Conservation (phyloP, 2,888 invertebrate species). For the Nebria salina region DNA sequence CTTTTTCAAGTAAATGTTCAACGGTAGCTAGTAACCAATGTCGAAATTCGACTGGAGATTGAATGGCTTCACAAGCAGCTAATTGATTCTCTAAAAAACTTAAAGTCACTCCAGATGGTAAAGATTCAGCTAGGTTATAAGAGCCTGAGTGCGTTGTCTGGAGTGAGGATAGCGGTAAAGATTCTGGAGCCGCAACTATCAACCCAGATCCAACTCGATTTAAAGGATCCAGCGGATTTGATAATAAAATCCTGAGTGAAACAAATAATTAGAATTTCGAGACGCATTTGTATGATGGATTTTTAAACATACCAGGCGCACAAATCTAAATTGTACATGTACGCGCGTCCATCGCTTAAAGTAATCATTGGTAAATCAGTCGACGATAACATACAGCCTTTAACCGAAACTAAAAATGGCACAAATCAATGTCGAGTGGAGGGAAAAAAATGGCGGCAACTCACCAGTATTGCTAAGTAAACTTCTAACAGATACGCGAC, state of each 20-base stretch:
- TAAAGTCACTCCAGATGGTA: slow-evolving; percentile 65
- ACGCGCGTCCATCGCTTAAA: slow-evolving; percentile 86
- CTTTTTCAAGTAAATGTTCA: slow-evolving; percentile 71
- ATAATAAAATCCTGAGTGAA: slow-evolving; percentile 64
- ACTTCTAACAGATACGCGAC: slow-evolving; percentile 70
- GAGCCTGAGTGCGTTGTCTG: slow-evolving; percentile 58
- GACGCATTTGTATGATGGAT: slow-evolving; percentile 48
- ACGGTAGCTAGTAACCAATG: slow-evolving; percentile 75
- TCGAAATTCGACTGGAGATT: slow-evolving; percentile 77
- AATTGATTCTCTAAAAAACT: slow-evolving; percentile 80
- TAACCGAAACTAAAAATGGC: slow-evolving; percentile 63
- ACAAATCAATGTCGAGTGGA: neutral
- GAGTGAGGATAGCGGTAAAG: slow-evolving; percentile 58
- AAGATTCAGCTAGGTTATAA: slow-evolving; percentile 56
- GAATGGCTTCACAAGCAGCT: slow-evolving; percentile 73
- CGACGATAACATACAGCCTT: slow-evolving; percentile 67
- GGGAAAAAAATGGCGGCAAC: slow-evolving; percentile 4
- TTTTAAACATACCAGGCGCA: slow-evolving; percentile 72
- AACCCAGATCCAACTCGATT: slow-evolving; percentile 63
- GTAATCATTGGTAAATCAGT: slow-evolving; percentile 83
- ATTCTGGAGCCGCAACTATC: slow-evolving; percentile 57
- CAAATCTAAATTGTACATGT: slow-evolving; percentile 81
- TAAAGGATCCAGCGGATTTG: slow-evolving; percentile 67
- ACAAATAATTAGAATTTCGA: neutral
- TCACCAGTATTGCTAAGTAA: slow-evolving; percentile 68